Evolutionary conservation across 1,140 invertebrate species (phyloP).

Genomic region (Drosophila kepulauana): DNA sequence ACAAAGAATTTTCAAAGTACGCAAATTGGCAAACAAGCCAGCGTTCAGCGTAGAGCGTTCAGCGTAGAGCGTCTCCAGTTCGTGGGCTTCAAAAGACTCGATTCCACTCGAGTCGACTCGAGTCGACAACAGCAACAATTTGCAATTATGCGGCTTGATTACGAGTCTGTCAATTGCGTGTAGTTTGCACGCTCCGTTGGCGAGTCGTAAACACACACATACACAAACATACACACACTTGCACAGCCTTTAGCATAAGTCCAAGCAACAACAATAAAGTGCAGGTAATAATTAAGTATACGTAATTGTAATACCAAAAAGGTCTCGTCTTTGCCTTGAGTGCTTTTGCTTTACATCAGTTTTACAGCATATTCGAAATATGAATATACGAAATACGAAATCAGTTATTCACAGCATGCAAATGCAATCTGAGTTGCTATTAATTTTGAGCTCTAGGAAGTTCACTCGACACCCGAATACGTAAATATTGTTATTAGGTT

Average conservation of each 20-base stretch:
- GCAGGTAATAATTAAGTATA: constrained; percentile 60
- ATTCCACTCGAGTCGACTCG: not conserved
- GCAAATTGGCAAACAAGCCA: constrained; percentile 71
- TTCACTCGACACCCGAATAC: not conserved
- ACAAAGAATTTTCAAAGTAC: constrained; percentile 74
- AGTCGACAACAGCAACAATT: constrained; percentile 32
- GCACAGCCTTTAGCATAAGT: constrained; percentile 23
- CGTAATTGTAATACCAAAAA: constrained; percentile 34
- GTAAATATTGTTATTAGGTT: constrained; percentile 20
- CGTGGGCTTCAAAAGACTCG: constrained; percentile 15
- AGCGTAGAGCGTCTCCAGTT: constrained; percentile 5
- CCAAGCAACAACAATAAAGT: constrained; percentile 47
- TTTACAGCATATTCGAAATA: constrained; percentile 3
- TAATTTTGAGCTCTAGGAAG: constrained; percentile 22
- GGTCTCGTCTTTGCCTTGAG: not conserved
- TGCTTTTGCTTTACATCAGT: not conserved
- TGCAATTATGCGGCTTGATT: constrained; percentile 61
- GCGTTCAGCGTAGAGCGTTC: not conserved
- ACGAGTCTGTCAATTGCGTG: constrained; percentile 51
- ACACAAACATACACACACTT: not conserved
- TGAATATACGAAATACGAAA: constrained; percentile 2
- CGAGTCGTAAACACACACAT: constrained; percentile 5
- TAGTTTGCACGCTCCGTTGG: constrained; percentile 55
- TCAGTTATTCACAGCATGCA: constrained; percentile 59
- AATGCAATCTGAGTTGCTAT: constrained; percentile 33